Conservation (phyloP, 2,888 invertebrate genomes). For the Drosophila greeni region DNA sequence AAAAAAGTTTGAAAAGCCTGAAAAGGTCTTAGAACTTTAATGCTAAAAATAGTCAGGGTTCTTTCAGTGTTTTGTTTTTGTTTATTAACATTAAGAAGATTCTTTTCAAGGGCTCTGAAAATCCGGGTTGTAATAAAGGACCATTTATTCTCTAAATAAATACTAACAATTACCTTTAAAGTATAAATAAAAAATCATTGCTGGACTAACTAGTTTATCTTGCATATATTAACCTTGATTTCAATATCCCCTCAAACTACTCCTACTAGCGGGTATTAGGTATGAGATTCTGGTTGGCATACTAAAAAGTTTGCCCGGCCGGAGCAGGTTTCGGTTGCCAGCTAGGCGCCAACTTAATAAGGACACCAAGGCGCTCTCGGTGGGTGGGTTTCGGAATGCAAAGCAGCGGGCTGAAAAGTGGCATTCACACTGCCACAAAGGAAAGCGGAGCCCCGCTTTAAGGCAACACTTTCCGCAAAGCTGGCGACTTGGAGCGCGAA, state of each 20-base stretch:
- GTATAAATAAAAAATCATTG: not conserved
- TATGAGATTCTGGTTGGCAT: conserved; percentile 51
- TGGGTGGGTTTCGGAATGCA: conserved; percentile 47
- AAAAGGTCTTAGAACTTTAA: no score
- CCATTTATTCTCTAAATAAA: not conserved
- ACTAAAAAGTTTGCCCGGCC: conserved; percentile 53
- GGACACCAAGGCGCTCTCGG: conserved; percentile 64
- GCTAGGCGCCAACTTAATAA: conserved; percentile 71
- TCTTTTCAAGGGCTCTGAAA: no score
- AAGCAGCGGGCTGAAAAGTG: not conserved
- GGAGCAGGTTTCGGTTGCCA: conserved; percentile 49
- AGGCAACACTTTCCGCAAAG: conserved; percentile 22
- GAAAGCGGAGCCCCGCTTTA: conserved; percentile 27
- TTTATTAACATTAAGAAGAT: no score
- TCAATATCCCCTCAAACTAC: conserved; percentile 1
- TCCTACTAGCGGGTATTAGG: not conserved
- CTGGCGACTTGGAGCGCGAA: conserved; percentile 13
- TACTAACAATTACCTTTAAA: not conserved
- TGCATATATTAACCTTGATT: not conserved
- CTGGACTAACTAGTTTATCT: not conserved
- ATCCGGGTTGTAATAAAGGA: no score
- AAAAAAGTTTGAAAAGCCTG: no score
- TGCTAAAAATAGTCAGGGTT: no score
- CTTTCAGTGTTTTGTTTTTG: no score
- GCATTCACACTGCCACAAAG: conserved; percentile 16